A percentile compares a stretch with the other conserved stretches of the same genome.
phyloP scores from a whole-genome alignment of 2,888 invertebrate species.

The Nemapogon koenigi region DNA sequence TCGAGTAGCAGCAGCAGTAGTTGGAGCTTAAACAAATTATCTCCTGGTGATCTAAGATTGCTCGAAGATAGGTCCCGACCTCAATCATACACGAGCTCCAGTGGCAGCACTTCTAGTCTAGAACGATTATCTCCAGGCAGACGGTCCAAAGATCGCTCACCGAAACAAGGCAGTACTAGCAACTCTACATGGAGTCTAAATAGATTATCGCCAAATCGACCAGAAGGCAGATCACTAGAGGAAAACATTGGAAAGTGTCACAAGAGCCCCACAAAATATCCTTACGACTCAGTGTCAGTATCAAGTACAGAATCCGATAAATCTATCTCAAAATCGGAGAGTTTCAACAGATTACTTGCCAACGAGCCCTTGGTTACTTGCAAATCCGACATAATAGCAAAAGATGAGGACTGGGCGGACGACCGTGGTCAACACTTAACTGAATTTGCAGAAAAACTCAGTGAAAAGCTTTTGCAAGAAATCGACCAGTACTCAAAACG shows the following conservation, averaged over 20 bases:
- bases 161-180: conserved; percentile 54
- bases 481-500: conserved; percentile 69
- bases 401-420: conserved; percentile 67
- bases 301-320: conserved; percentile 60
- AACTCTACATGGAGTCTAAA: conserved; percentile 61
- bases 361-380: conserved; percentile 59
- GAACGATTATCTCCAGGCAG: conserved; percentile 56
- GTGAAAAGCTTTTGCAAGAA: conserved; percentile 80
- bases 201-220: conserved; percentile 52
- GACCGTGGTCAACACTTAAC: conserved; percentile 74
- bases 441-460: conserved; percentile 83
- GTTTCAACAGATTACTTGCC: conserved; percentile 54
- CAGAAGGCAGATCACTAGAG: conserved; percentile 54
- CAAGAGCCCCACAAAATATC: conserved; percentile 51
- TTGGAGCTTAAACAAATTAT: conserved; percentile 59
- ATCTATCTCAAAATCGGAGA: conserved; percentile 59
- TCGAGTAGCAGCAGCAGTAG: conserved; percentile 61
- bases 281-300: conserved; percentile 55
- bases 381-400: conserved; percentile 53
- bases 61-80: conserved; percentile 54
- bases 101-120: conserved; percentile 57
- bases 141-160: conserved; percentile 56
- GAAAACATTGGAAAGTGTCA: conserved; percentile 52
- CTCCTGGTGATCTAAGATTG: conserved; percentile 55
- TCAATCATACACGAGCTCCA: conserved; percentile 56